A percentile compares a stretch with the other conserved stretches of the same genome.
These are phyloP conservation scores for Cydia splendana DNA, from an alignment of 1,140 invertebrate species.

Conservation along the genomic window DNA sequence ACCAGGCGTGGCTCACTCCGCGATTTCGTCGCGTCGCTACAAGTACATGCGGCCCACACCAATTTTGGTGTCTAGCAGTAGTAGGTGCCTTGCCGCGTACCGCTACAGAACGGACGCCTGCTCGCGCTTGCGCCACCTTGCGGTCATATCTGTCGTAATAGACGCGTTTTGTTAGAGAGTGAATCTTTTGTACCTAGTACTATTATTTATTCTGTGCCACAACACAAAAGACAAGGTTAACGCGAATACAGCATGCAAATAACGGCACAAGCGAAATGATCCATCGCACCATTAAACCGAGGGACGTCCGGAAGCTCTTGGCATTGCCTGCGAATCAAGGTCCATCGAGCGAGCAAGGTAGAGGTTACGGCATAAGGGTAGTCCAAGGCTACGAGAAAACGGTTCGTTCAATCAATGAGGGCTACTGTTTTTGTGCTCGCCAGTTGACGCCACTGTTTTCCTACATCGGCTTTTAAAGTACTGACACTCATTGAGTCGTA, in stretches of 20 bases:
- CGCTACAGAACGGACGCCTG: no score
- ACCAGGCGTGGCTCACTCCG: background rate
- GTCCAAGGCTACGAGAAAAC: background rate
- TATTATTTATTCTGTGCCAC: no score
- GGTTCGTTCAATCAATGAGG: background rate
- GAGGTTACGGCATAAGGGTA: constrained; percentile 1
- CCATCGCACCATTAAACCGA: background rate
- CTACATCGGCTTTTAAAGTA: no score
- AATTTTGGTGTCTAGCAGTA: no score
- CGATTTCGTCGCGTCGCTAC: no score
- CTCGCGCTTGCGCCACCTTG: no score
- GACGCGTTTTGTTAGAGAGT: no score
- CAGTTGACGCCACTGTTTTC: background rate
- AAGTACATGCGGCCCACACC: no score
- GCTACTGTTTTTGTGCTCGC: background rate
- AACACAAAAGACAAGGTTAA: background rate
- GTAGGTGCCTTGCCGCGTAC: no score
- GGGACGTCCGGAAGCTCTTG: background rate
- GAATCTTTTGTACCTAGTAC: no score
- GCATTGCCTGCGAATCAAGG: constrained; percentile 5
- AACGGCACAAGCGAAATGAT: background rate
- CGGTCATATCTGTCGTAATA: no score
- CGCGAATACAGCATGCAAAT: background rate
- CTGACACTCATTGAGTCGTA: no score
- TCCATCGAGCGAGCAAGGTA: constrained; percentile 20